These are phyloP conservation scores for Climacteris rufus DNA, from an alignment of 2,113 vertebrate genomes.

Conservation along the genomic window DNA sequence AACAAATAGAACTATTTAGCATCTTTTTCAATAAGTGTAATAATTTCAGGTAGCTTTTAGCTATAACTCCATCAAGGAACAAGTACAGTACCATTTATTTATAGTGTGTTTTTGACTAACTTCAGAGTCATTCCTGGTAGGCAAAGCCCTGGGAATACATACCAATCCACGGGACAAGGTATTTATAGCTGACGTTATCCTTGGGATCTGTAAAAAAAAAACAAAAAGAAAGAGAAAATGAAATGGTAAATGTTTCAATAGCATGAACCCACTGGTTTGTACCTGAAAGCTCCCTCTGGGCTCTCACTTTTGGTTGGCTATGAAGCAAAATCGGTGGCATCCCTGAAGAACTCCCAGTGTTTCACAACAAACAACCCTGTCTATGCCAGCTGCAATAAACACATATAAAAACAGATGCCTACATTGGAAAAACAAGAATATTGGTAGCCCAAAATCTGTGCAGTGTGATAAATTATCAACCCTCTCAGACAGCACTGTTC, in stretches of 20 bases:
- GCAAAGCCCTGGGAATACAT: constrained; percentile 29
- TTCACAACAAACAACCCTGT: background rate
- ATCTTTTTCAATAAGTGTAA: background rate
- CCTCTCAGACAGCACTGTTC: background rate
- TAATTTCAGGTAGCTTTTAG: background rate
- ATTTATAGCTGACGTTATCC: constrained; percentile 70
- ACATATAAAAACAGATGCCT: background rate
- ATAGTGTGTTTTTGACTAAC: background rate
- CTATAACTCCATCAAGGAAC: background rate
- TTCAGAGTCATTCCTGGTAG: background rate
- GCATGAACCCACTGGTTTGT: background rate
- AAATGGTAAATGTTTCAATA: background rate
- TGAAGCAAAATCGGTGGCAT: background rate
- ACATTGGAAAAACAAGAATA: background rate
- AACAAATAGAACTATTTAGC: background rate
- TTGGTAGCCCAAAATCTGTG: background rate
- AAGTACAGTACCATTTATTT: background rate
- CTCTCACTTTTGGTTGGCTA: background rate
- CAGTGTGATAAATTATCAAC: constrained; percentile 8
- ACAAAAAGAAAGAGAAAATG: background rate
- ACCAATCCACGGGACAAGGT: constrained; percentile 82
- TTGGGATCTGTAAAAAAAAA: constrained; percentile 78
- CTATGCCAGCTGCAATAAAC: background rate
- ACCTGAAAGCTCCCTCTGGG: background rate
- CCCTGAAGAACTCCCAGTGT: background rate